Evolutionary conservation across 2,888 invertebrate genomes (phyloP).

Genomic region (Brenthis daphne): DNA sequence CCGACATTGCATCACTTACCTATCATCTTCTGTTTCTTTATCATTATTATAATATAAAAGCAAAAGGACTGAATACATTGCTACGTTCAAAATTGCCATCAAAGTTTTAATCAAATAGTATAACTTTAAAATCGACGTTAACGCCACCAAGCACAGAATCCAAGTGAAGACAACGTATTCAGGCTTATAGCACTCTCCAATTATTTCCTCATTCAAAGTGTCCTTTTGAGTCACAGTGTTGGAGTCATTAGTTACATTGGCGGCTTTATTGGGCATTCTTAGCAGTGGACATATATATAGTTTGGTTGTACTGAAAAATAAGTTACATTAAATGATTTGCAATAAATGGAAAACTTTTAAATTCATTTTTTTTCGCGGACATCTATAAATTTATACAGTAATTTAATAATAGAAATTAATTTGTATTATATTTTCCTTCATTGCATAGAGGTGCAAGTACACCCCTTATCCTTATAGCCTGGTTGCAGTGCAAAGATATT

Average conservation of each 20-base stretch:
- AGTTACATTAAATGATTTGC: not conserved
- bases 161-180: conserved; percentile 97
- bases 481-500: too few relatives aligned
- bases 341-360: not conserved
- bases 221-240: not conserved
- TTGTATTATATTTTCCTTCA: too few relatives aligned
- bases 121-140: conserved; percentile 95
- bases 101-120: conserved; percentile 93
- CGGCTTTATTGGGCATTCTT: not conserved
- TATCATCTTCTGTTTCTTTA: not conserved
- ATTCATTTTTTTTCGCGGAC: not conserved
- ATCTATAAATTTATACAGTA: too few relatives aligned
- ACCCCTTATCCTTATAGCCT: too few relatives aligned
- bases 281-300: conserved; percentile 59
- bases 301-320: conserved; percentile 64
- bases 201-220: conserved; percentile 2
- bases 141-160: conserved; percentile 94
- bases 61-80: conserved; percentile 88
- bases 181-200: conserved; percentile 83
- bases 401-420: too few relatives aligned
- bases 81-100: conserved; percentile 88
- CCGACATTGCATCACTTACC: not conserved
- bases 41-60: conserved; percentile 81
- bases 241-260: conserved; percentile 12
- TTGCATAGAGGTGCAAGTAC: too few relatives aligned